Conservation (phyloP, 53 echinoderm and acorn worm genomes). For the Antedon mediterranea region DNA sequence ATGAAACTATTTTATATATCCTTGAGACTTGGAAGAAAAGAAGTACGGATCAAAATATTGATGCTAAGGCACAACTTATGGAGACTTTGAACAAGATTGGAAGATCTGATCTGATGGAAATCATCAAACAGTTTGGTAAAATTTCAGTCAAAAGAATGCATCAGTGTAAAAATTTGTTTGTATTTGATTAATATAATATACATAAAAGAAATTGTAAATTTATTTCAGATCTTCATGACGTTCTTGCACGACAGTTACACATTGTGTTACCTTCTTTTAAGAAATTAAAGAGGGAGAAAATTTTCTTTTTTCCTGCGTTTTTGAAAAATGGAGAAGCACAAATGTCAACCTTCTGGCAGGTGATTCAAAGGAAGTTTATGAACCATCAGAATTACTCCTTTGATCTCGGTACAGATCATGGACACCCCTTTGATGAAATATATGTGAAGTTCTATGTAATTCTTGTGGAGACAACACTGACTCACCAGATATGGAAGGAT, state of each 20-base stretch:
- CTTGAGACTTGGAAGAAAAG: neutral
- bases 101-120: neutral
- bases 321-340: neutral
- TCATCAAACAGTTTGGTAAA: neutral
- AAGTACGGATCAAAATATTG: neutral
- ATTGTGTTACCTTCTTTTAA: neutral
- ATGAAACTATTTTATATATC: neutral
- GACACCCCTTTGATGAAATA: neutral
- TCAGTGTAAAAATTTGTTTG: too few relatives aligned
- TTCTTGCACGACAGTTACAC: neutral
- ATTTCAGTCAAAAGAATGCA: too few relatives aligned
- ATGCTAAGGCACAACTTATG: neutral
- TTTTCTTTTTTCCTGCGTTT: neutral
- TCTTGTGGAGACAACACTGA: neutral
- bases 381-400: neutral
- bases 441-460: neutral
- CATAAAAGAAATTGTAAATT: too few relatives aligned
- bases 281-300: neutral
- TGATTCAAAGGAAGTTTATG: neutral
- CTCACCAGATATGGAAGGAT: neutral
- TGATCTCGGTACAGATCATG: neutral
- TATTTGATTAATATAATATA: too few relatives aligned
- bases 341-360: neutral
- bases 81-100: neutral
- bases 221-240: neutral